Conservation (phyloP, 2,113 vertebrate genomes). For the Bothrops jararaca region DNA sequence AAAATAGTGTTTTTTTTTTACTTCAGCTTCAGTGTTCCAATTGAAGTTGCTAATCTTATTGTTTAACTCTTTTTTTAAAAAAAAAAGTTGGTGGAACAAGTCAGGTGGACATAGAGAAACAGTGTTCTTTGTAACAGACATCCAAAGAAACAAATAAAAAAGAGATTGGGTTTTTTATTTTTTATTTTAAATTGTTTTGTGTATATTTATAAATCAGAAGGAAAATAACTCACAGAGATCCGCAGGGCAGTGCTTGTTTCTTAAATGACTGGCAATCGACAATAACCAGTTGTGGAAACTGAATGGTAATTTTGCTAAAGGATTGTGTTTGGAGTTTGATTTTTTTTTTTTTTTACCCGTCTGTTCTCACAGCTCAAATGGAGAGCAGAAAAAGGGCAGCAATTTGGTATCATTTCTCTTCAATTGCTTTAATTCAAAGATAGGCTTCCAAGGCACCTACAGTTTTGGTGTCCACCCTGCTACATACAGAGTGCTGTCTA, state of each 20-base stretch:
- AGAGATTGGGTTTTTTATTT: not conserved
- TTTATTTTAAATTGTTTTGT: not conserved
- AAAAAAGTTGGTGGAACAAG: not conserved
- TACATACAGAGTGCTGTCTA: not conserved
- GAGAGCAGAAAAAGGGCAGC: not conserved
- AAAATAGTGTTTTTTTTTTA: not conserved
- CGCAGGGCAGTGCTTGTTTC: not conserved
- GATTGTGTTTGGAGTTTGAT: not conserved
- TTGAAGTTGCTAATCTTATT: not conserved
- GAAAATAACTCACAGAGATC: not conserved
- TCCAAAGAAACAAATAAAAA: not conserved
- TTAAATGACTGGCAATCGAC: not conserved
- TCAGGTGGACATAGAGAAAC: not conserved
- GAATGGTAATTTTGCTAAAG: not conserved
- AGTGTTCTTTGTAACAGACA: not conserved
- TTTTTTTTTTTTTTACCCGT: not conserved
- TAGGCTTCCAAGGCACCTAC: not conserved
- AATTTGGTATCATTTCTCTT: not conserved
- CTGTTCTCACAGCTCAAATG: not conserved
- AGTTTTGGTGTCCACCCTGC: not conserved
- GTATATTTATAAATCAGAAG: not conserved
- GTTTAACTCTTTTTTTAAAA: not conserved
- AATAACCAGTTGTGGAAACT: not conserved
- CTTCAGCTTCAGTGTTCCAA: not conserved
- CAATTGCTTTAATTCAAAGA: not conserved